Evolutionary conservation across 2,797 vertebrate genomes (phyloP).

Genomic region (Furcifer pardalis): DNA sequence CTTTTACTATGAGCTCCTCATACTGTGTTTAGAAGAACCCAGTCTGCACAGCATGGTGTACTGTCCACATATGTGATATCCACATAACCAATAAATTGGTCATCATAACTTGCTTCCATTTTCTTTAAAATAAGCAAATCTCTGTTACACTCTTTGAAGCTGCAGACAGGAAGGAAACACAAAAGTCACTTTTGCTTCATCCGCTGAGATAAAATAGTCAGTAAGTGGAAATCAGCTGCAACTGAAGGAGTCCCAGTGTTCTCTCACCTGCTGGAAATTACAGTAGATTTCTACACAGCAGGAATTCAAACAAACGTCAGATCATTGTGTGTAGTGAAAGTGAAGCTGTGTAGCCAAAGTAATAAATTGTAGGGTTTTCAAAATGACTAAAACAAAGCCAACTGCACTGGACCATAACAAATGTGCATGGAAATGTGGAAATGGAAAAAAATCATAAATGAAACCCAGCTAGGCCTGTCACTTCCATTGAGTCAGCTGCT

Average conservation of each 20-base stretch:
- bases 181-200: constrained; percentile 80
- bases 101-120: constrained; percentile 82
- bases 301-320: constrained; percentile 73
- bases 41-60: constrained; percentile 64
- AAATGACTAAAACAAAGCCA: constrained; percentile 62
- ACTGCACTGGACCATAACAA: constrained; percentile 51
- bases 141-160: constrained; percentile 78
- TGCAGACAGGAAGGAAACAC: constrained; percentile 78
- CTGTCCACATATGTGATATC: constrained; percentile 71
- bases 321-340: constrained; percentile 61
- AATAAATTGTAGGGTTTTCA: constrained; percentile 60
- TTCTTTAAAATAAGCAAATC: constrained; percentile 85
- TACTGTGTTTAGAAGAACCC: constrained; percentile 69
- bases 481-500: constrained; percentile 4
- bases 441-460: constrained; percentile 30
- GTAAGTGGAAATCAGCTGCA: constrained; percentile 78
- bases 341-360: constrained; percentile 63
- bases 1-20: constrained; percentile 61
- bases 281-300: constrained; percentile 67
- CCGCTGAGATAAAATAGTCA: constrained; percentile 76
- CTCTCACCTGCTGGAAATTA: constrained; percentile 76
- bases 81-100: constrained; percentile 86
- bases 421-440: constrained; percentile 57
- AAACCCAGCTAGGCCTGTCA: constrained; percentile 34
- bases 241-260: constrained; percentile 69